phyloP scores from a whole-genome alignment of 1,140 invertebrate genomes.

The Papilio machaon region DNA sequence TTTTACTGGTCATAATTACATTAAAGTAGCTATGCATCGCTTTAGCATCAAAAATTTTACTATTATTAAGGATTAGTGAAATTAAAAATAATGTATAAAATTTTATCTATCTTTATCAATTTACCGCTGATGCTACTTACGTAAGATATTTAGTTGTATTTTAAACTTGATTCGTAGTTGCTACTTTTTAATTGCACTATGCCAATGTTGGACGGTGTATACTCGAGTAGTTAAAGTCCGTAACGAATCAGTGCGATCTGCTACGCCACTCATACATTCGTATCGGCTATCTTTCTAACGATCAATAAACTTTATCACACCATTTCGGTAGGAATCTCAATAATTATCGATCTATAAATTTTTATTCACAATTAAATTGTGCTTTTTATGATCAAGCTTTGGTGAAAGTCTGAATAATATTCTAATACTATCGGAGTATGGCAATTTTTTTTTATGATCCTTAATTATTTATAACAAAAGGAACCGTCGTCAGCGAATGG shows the following conservation, averaged over 20 bases:
- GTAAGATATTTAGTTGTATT: constrained; percentile 44
- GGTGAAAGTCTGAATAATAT: constrained; percentile 65
- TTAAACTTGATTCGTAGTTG: constrained; percentile 41
- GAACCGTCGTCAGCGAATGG: constrained; percentile 42
- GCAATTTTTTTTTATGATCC: constrained; percentile 50
- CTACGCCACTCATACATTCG: constrained; percentile 67
- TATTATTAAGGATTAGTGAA: no score
- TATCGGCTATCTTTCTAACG: constrained; percentile 68
- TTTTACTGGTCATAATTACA: not conserved
- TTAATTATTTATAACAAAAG: constrained; percentile 46
- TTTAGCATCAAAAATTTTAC: no score
- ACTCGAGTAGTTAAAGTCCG: constrained; percentile 57
- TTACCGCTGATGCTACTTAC: not conserved
- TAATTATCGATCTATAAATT: constrained; percentile 73
- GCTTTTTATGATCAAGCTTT: constrained; percentile 57
- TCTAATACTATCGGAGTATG: constrained; percentile 43
- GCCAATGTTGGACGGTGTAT: constrained; percentile 53
- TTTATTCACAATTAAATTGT: constrained; percentile 66
- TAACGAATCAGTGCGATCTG: constrained; percentile 65
- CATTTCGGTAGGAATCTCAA: constrained; percentile 77
- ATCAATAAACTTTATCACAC: constrained; percentile 79
- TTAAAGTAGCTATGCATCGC: not conserved
- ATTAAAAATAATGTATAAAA: no score
- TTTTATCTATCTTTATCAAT: not conserved
- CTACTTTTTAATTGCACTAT: constrained; percentile 77